Base-by-base conservation (phyloP, 1,140 invertebrate species). In the Nephila pilipes region DNA sequence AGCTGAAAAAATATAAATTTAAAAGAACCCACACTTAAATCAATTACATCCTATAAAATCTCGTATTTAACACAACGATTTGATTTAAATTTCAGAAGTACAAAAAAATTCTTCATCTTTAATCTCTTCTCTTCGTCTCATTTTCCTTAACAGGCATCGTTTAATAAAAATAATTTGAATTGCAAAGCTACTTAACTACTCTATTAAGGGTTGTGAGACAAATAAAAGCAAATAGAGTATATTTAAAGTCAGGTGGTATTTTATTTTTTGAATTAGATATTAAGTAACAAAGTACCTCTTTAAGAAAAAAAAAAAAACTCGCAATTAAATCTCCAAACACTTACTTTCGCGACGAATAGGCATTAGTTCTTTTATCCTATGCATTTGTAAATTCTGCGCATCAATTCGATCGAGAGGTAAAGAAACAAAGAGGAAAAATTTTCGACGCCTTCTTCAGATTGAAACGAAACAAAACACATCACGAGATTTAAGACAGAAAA, bases 301-400 rank as follows among this genome's bases (percentile, higher is more conserved):
- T 36, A 75, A 75, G 69, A 2, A 29, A 18, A 75, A 75, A 75
- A 75, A 18, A 75, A 75, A 18, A 0, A 3, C 1, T 16, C 69
- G 29, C 69, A 75, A 75, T 75, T 36, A 75, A 75, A 75, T 75
- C 69, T 18, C 16, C 69, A 36, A 75, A 36, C 69, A 36, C 69
- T 60, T 22, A 60, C 58, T 60, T 60, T 60, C n/a, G 22, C 6
- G 63, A 65, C n/a, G 8, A 65, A 65, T 12, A 32, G 14, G 29
- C 12, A 12, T 18, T 18, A 14, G 32, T 75, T 75, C 69, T 75
- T 75, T 18, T 29, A 2, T 36, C 14, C 6, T 75, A 18, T 1
- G 6, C 4, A 36, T 75, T 75, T 75, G 69, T 29, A 75, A 32
- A 75, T 22, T 60, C 58, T 10, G 46, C 58, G 14, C 5, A 60